Base-by-base conservation (phyloP, 2,113 vertebrate species). In the Hemiprocne comata region DNA sequence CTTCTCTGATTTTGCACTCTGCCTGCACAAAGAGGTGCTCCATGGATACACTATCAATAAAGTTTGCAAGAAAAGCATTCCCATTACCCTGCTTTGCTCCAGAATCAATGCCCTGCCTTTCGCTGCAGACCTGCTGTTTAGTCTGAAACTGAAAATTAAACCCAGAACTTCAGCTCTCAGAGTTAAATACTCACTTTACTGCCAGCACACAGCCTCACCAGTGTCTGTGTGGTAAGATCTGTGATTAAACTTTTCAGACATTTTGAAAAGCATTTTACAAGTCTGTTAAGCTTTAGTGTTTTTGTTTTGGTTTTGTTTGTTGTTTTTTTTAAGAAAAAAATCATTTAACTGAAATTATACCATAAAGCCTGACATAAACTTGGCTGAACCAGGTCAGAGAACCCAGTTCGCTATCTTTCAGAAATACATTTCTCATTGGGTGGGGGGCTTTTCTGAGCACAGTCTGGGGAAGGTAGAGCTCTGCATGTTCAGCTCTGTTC, bases 121-220 rank as follows among this genome's bases (percentile, higher is more conserved):
- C 11, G 6, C 85, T 93, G 72, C 89, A 97, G 94, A 96, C 92
- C 82, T 72, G 90, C 94, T 98, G 94, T 97, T 97, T 97, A 97
- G 93, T 98, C 97, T 97, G 95, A 97, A 96, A 85, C 87, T 87
- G 93, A 89, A 97, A 97, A 97, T 97, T 94, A 97, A 98, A 97
- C 86, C 91, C 95, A 95, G 96, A 97, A 85, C 87, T 95, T 96
- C 76, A 67, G 89, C 89, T 92, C 84, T 95, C 72, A 53, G n/a
- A 81, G 57, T 96, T 94, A 87, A 96, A 89, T 94, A 40, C 57
- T 83, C 23, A 61, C 69, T 38, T 96, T 86, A 87, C 80, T 89
- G 95, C 81, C 85, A 93, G 83, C 53, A 46, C 14, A 12, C 61
- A 85, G 80, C 65, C 86, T 93, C 79, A 67, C 90, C 77, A 90